Base-by-base conservation (phyloP, 2,797 vertebrate genomes). In the Tapera naevia region DNA sequence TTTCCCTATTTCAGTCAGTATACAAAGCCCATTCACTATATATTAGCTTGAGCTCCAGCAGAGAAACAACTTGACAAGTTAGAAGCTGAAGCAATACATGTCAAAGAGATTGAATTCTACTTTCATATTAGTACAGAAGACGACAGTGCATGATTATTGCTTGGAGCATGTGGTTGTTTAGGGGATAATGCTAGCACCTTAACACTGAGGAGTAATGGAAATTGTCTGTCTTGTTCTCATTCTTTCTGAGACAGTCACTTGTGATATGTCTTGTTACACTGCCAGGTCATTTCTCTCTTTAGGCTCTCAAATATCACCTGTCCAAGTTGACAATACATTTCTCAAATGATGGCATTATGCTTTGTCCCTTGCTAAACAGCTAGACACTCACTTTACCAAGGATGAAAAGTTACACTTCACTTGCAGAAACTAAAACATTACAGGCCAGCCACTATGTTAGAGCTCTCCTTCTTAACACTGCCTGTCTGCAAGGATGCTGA, bases 51-150 rank as follows among this genome's bases (percentile, higher is more conserved):
- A 88, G 69, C 76, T 76, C 81, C 89, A 95, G 78, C 86, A 93
- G 91, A 24, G 80, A 96, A 95, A 95, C 85, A 96, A 85, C 79
- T 62, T 95, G 86, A 95, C 90, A 96, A 95, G 95, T 65, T 80
- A 96, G 91, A 94, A 96, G 78, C 92, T 93, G 94, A 95, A 94
- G 85, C 88, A 94, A 56, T 94, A 94, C 88, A 93, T 97, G 95
- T 97, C 97, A 97, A 95, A 97, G 96, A 96, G 97, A 97, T 91
- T 97, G 96, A 98, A 96, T 69, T 95, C 86, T 83, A 89, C 91
- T 97, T 97, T 97, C 93, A 94, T 91, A 96, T 95, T 96, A 94
- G 83, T 85, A 97, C 78, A 91, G 93, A 95, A 96, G 94, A 96
- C 56, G 93, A 95, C 92, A 97, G 67, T 51, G 66, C 80, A 89